Evolutionary conservation across 2,797 vertebrate species (phyloP).

Genomic region (Cyclopterus lumpus): DNA sequence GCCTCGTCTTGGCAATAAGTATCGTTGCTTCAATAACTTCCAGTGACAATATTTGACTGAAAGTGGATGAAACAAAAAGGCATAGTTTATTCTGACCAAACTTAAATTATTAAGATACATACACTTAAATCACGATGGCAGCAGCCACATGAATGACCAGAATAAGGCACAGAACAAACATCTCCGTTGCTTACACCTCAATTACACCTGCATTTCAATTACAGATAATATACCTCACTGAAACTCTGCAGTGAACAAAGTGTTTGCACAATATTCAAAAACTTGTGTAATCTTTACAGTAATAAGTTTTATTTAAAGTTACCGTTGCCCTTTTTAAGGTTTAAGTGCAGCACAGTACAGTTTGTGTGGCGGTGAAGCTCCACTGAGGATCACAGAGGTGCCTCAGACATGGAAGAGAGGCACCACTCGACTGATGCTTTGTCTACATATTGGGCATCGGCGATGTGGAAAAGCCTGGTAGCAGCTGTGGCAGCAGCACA

Average conservation of each 20-base stretch:
- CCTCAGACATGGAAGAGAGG: constrained; percentile 85
- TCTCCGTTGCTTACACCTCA: constrained; percentile 19
- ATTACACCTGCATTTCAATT: neutral
- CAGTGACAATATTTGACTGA: constrained; percentile 6
- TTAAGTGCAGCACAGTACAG: constrained; percentile 9
- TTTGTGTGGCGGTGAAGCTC: constrained; percentile 9
- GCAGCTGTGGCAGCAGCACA: constrained; percentile 90
- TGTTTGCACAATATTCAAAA: constrained; percentile 10
- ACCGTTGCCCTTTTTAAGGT: neutral
- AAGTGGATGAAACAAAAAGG: constrained; percentile 7
- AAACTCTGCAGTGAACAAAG: constrained; percentile 8
- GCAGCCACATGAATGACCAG: constrained; percentile 16
- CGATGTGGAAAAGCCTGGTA: constrained; percentile 84
- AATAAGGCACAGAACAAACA: constrained; percentile 68
- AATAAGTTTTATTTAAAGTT: neutral
- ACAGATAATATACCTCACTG: constrained; percentile 15
- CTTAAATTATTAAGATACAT: neutral
- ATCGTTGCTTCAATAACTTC: constrained; percentile 20
- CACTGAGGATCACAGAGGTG: constrained; percentile 20
- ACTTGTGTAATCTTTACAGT: neutral
- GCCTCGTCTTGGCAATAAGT: neutral
- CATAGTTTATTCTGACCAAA: neutral
- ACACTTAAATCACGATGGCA: constrained; percentile 31
- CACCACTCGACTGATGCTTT: constrained; percentile 84
- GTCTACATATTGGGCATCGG: constrained; percentile 88